Evolutionary conservation across 2,113 vertebrate genomes (phyloP), one percentile per base, ranked within the genome.

Genomic region (Cyanistes caeruleus): DNA sequence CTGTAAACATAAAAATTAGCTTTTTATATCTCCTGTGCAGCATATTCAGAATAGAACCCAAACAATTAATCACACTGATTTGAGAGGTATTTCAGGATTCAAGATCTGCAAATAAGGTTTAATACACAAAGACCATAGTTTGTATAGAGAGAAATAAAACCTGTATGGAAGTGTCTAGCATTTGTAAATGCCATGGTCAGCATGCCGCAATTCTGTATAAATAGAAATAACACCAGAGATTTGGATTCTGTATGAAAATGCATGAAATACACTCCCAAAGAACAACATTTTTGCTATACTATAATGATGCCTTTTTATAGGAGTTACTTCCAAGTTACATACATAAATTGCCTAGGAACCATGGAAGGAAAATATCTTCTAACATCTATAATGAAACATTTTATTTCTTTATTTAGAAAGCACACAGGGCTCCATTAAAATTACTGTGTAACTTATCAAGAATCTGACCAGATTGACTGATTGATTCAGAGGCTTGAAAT

Each of bases 401-500:
- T 0, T 59, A 51, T 84, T 91, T 76, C 55, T 95, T 84, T 46
- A 67, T 44, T 46, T 87, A 72, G 56, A 84, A 69, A 84, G 49
- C 67, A 93, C 87, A 65, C 12, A 78, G 24, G 21, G 24, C 39
- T 77, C 11, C 43, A 53, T 83, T 93, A 74, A 76, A 95, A 91
- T 83, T 41, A 73, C 35, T 49, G 13, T 58, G 55, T 58, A 80
- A 52, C 35, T 91, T 88, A 56, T 5, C 28, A 43, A 53, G 59
- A 72, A 25, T 82, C 53, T 77, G 82, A 90, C 37, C 35, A 90
- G 64, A 69, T 24, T 69, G 74, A 60, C 37, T 87, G 39, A 69
- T 53, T 69, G 73, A 78, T 60, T 78, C 64, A 78, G 67, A 91
- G 91, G 46, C 70, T 76, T 93, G 74, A 88, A 91, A 95, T 88